Evolutionary conservation across 2,113 vertebrate genomes (phyloP), one percentile per base, ranked within the genome.

Genomic region (Felis chaus): DNA sequence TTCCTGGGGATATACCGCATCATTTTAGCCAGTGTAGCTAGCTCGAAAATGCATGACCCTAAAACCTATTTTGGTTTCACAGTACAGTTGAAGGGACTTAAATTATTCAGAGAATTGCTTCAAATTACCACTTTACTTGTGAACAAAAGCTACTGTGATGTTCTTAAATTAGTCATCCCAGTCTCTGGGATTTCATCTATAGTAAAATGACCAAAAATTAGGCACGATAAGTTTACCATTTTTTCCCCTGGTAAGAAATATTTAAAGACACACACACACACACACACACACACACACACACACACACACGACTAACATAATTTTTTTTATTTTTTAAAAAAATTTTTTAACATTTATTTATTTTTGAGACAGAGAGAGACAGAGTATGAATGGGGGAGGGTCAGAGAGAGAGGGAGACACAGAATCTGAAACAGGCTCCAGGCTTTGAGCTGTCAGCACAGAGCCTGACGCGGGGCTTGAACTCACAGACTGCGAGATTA

Each of bases 101-200:
- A 90, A 93, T 96, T 88, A 96, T 92, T 96, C 76, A 76, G 74
- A 68, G 83, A 90, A 95, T 90, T 96, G 45, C 89, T 96, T 97
- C 50, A 88, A 91, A 50, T 53, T 71, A 63, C n/a, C 66, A 87
- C 53, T 89, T 91, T 21, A 50, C 85, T 96, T 83, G 73, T 89
- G 82, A 90, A 89, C 63, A 83, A 94, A 97, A 95, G 21, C n/a
- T 69, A 91, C 79, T 21, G 41, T 76, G 25, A n/a, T 19, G 16
- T 74, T 91, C 29, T 93, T 76, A 74, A 96, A 82, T 94, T 94
- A 55, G 79, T 83, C 12, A 29, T 85, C 21, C 4, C 9, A 73
- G 41, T 50, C 50, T 27, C 68, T 71, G 25, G 41, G 63, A 87
- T 90, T 94, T 95, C 18, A 53, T 68, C 25, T 61, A 53, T 48